phyloP scores from a whole-genome alignment of 2,888 invertebrate genomes.

The Cataglyphis rosenhaueri region DNA sequence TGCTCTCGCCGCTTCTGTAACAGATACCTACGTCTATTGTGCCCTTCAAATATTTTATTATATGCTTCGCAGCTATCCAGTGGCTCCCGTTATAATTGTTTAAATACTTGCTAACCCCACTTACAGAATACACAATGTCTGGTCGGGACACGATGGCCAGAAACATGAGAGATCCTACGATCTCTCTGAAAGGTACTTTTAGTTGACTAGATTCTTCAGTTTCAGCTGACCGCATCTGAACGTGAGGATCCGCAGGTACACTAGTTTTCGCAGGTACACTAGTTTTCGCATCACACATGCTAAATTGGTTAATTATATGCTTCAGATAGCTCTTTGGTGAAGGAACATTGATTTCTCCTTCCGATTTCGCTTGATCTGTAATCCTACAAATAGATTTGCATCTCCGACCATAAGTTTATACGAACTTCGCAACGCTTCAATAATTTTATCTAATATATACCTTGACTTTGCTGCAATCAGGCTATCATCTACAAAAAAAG shows the following conservation, averaged over 20 bases:
- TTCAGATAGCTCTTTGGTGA: too few species aligned
- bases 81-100: not conserved
- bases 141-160: not conserved
- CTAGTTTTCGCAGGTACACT: too few species aligned
- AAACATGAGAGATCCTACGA: too few species aligned
- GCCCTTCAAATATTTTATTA: not conserved
- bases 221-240: too few species aligned
- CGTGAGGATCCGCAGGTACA: too few species aligned
- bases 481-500: not conserved
- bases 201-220: too few species aligned
- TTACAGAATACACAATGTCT: not conserved
- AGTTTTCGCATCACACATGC: too few species aligned
- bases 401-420: not conserved
- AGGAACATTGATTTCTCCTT: too few species aligned
- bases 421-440: not conserved
- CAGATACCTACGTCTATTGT: not conserved
- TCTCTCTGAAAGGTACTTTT: too few species aligned
- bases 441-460: not conserved
- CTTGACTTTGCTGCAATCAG: not conserved
- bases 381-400: too few species aligned
- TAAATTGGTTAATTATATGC: too few species aligned
- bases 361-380: too few species aligned
- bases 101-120: not conserved
- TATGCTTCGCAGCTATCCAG: not conserved
- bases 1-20: not conserved